phyloP scores from a whole-genome alignment of 64 coral and sea anemone species.

The Pachyseris speciosa region DNA sequence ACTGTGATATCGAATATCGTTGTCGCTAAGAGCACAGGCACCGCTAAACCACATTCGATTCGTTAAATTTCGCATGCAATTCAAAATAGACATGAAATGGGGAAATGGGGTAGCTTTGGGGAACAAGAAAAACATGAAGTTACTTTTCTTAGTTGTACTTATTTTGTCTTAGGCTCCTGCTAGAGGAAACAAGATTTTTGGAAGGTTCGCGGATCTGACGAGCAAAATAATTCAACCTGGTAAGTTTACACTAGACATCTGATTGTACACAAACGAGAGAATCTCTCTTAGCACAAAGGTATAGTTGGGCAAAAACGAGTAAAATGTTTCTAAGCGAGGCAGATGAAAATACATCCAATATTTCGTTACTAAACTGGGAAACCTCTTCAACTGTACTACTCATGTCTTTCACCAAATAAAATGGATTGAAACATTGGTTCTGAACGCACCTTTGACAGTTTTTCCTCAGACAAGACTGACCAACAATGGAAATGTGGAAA shows the following conservation, averaged over 20 bases:
- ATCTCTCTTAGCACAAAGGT: background rate
- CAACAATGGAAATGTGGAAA: background rate
- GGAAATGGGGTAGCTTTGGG: too few relatives aligned
- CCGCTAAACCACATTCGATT: too few relatives aligned
- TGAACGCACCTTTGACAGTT: background rate
- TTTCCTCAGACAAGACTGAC: background rate
- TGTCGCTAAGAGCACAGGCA: too few relatives aligned
- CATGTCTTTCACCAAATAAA: background rate
- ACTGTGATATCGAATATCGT: too few relatives aligned
- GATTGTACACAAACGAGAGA: background rate
- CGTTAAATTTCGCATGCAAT: too few relatives aligned
- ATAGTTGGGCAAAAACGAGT: too few relatives aligned
- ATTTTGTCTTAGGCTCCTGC: background rate
- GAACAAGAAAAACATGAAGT: too few relatives aligned
- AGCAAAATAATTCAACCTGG: conserved; percentile 6
- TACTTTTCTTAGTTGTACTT: too few relatives aligned
- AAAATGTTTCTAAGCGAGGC: background rate
- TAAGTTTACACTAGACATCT: conserved; percentile 5
- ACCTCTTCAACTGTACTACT: background rate
- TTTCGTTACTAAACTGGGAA: background rate
- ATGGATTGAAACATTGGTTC: background rate
- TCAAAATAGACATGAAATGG: too few relatives aligned
- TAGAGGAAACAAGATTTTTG: background rate
- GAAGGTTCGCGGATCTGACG: background rate
- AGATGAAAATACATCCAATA: background rate